Evolutionary conservation across 2,888 invertebrate species (phyloP), one percentile per base, ranked within the genome.

Genomic region (Chelonus formosanus): DNA sequence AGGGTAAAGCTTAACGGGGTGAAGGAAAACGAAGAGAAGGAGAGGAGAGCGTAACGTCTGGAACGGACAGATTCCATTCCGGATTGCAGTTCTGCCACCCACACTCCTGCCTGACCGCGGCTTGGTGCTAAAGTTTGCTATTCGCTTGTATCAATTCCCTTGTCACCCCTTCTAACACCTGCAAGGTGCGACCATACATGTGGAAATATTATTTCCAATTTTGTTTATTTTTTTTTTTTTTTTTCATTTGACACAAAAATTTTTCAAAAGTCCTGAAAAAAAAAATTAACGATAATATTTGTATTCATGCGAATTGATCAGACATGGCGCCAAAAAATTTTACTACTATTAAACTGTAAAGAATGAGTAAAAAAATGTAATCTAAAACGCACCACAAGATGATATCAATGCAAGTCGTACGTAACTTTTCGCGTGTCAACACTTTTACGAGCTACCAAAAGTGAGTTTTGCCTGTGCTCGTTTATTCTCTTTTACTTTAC

Each of bases 21-120:
- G 57, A 65, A 65, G 43, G 53, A 65, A 56, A 61, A 60, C 53
- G 56, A 56, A 52, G 31, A 65, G 58, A 40, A 48, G 58, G 65
- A 60, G 65, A 36, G 65, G 59, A 72, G 40, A 40, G 74, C 73
- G 74, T 79, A 80, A 80, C 73, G 81, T 82, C 83, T 83, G 83
- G 80, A 79, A 73, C 81, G 77, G 83, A 83, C 83, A 83, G 83
- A 81, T 83, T 80, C 82, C 79, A 83, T 83, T 83, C 82, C 80
- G 77, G 80, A 80, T 81, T 80, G 81, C 78, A 80, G 79, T 81
- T 82, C 79, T 76, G 79, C 80, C 78, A 77, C 77, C 79, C 79
- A 76, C 80, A 77, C 78, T 76, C 74, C 73, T 71, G 63, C 67
- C 73, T 80, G 78, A 80, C 80, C 81, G 73, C 78, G 74, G 74